Base-by-base conservation (phyloP, 1,140 invertebrate species). In the Mactra quadrangularis region DNA sequence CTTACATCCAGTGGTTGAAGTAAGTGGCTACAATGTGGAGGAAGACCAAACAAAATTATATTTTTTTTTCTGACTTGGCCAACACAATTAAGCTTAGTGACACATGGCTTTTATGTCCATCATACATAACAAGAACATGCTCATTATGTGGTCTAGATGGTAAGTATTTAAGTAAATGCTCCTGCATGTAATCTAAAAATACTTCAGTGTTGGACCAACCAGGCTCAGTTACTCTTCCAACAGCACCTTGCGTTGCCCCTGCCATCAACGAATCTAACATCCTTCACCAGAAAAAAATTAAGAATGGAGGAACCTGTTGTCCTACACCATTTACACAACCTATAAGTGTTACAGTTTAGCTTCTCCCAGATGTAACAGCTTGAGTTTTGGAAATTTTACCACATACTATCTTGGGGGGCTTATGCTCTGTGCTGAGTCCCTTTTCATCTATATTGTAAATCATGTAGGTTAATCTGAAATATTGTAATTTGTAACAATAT, bases 251-350 rank as follows among this genome's bases (percentile, higher is more conserved):
- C 19, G 13, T 72, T 22, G 41, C 57, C 33, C 47, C 76, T 45
- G 66, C 35, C 35, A 79, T 27, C 13, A 84, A 55, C 75, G 89
- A 88, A 25, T 79, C 77, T 62, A 90, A 92, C 62, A 90, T 76
- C 31, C 89, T 72, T 0, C 85, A 88, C 35, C 91, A 90, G 76
- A 91, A 92, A 70, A 93, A 94, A 19, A 93, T 60, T 41, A 93
- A 91, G 86, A 91, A 92, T 25, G 91, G 89, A 7, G 91, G 91
- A 50, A 93, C 87, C 50, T n/a, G 19, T 27, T 68, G 64, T 13
- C 64, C 64, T n/a, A 68, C 45, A 47, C 22, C 64, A 47, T 68
- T 45, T 4, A n/a, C 64, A 68, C 47, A 29, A 31, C 50, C 47
- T 19, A 72, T 72, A 17, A 72, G 17, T 33, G 70, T 72, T 17